Conservation (phyloP, 2,888 invertebrate genomes). For the Seladonia tumulorum region DNA sequence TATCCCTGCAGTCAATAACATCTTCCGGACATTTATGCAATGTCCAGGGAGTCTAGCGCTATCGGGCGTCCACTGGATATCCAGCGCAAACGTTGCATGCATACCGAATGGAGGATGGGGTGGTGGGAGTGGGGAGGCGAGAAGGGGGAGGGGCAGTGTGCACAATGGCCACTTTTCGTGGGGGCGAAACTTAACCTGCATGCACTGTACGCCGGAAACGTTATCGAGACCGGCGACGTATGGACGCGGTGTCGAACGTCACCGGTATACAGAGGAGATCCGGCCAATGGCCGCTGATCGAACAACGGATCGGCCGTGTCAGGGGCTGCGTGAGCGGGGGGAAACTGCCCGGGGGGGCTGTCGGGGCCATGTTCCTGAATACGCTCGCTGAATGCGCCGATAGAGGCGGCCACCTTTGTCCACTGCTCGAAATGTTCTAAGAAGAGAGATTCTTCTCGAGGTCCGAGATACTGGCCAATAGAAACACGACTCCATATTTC, state of each 20-base stretch:
- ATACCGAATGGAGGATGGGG: slow-evolving; percentile 42
- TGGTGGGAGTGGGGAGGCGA: neutral
- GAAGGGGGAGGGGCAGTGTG: neutral
- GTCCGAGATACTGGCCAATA: neutral
- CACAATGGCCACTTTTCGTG: slow-evolving; percentile 58
- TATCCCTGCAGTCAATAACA: slow-evolving; percentile 61
- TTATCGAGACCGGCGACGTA: slow-evolving; percentile 45
- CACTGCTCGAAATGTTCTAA: neutral
- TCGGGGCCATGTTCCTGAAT: neutral
- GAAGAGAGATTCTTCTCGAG: neutral
- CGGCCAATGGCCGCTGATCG: slow-evolving; percentile 18
- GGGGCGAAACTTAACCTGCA: slow-evolving; percentile 51
- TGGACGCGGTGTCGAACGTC: slow-evolving; percentile 32
- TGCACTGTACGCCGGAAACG: slow-evolving; percentile 44
- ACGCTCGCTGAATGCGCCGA: neutral
- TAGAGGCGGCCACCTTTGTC: neutral
- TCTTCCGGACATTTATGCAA: slow-evolving; percentile 61
- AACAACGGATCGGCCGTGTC: slow-evolving; percentile 5
- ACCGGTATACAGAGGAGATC: slow-evolving; percentile 14
- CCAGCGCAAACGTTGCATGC: slow-evolving; percentile 55
- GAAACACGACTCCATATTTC: neutral
- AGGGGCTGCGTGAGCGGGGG: neutral
- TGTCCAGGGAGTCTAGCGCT: slow-evolving; percentile 45
- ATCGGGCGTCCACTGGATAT: slow-evolving; percentile 41
- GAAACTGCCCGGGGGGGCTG: neutral